phyloP scores from a whole-genome alignment of 2,888 invertebrate genomes.

The Amiota minor region DNA sequence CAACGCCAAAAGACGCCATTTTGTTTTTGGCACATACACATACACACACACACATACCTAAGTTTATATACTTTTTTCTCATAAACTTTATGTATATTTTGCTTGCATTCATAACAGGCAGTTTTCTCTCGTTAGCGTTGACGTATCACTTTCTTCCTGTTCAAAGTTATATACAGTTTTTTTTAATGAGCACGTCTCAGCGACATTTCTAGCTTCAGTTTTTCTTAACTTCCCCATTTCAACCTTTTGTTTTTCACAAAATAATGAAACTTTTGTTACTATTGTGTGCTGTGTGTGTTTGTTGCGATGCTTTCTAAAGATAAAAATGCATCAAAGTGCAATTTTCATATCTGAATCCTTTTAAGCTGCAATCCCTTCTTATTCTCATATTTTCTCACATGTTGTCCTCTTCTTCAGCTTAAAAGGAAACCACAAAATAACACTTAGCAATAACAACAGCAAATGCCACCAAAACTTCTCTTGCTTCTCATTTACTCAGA shows the following conservation, averaged over 20 bases:
- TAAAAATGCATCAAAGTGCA: conserved; percentile 62
- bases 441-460: conserved; percentile 41
- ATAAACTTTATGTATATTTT: conserved; percentile 37
- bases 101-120: conserved; percentile 9
- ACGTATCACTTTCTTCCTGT: conserved; percentile 25
- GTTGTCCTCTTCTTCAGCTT: neutral
- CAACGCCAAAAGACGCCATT: conserved; percentile 50
- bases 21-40: conserved; percentile 27
- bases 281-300: conserved; percentile 50
- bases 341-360: conserved; percentile 58
- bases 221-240: neutral
- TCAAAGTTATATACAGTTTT: conserved; percentile 44
- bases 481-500: neutral
- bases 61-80: neutral
- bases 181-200: conserved; percentile 57
- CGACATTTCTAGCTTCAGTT: conserved; percentile 3
- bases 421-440: conserved; percentile 6
- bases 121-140: conserved; percentile 27
- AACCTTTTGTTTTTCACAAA: conserved; percentile 35
- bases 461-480: conserved; percentile 29
- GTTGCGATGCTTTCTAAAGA: conserved; percentile 31
- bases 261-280: conserved; percentile 59
- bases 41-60: no score
- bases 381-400: neutral
- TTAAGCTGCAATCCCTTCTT: conserved; percentile 4